phyloP scores from a whole-genome alignment of 1,140 invertebrate species.

The Andrena cerasifolii region DNA sequence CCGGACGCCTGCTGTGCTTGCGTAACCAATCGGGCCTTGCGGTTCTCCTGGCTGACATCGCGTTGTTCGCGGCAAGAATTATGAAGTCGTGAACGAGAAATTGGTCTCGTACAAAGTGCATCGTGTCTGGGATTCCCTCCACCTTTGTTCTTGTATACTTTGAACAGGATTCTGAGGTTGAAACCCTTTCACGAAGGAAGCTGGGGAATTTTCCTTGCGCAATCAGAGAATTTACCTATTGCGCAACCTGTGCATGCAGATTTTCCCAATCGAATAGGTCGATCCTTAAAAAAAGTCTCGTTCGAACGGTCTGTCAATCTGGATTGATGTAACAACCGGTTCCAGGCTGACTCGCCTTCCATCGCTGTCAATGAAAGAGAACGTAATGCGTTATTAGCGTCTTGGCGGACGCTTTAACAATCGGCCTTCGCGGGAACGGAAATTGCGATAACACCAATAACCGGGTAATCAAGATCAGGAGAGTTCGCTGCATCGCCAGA shows the following conservation, averaged over 20 bases:
- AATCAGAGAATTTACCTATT: neutral
- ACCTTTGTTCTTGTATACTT: too few relatives aligned
- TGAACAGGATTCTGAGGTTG: too few relatives aligned
- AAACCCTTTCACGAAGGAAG: too few relatives aligned
- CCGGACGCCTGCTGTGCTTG: slow-evolving; percentile 54
- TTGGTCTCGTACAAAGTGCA: slow-evolving; percentile 4
- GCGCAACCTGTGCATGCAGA: neutral
- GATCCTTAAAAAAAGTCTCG: neutral
- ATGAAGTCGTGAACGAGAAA: slow-evolving; percentile 28
- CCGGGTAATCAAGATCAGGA: slow-evolving; percentile 41
- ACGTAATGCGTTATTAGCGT: slow-evolving; percentile 49
- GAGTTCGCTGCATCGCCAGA: neutral
- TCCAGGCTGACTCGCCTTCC: slow-evolving; percentile 19
- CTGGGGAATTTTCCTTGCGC: too few relatives aligned
- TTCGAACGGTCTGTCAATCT: slow-evolving; percentile 15
- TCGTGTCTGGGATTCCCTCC: neutral
- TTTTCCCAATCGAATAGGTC: neutral
- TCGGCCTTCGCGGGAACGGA: slow-evolving; percentile 44
- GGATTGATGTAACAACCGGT: slow-evolving; percentile 49
- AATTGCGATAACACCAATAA: slow-evolving; percentile 51
- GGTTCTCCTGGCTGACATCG: slow-evolving; percentile 6
- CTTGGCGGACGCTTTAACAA: slow-evolving; percentile 40
- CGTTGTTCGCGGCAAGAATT: slow-evolving; percentile 39
- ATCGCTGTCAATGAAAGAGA: slow-evolving; percentile 43
- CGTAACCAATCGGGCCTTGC: slow-evolving; percentile 60